These are phyloP conservation scores for Rhyzopertha dominica DNA, from an alignment of 1,140 invertebrate species.

Conservation along the genomic window DNA sequence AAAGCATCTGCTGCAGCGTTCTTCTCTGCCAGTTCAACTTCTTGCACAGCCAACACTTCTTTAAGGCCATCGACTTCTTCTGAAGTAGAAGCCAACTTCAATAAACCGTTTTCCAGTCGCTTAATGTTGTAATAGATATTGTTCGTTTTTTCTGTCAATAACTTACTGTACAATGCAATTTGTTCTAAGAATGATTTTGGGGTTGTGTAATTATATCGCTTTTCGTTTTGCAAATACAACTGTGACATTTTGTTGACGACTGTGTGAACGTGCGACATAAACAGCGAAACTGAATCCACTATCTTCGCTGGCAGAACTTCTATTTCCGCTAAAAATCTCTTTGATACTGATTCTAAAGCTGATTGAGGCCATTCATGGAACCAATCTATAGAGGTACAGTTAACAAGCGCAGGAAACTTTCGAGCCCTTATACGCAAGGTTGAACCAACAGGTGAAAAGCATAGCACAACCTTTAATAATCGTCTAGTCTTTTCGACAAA, in stretches of 20 bases:
- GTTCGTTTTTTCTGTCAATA: constrained; percentile 71
- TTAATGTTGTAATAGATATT: constrained; percentile 74
- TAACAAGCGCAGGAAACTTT: constrained; percentile 92
- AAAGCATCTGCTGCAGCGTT: constrained; percentile 86
- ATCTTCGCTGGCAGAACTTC: constrained; percentile 59
- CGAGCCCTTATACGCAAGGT: constrained; percentile 78
- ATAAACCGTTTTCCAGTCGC: constrained; percentile 80
- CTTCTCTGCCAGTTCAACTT: constrained; percentile 81
- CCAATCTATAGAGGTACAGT: constrained; percentile 92
- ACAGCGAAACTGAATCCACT: constrained; percentile 65
- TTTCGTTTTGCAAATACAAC: constrained; percentile 77
- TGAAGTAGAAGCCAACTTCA: constrained; percentile 78
- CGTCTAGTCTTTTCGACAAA: constrained; percentile 86
- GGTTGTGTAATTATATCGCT: constrained; percentile 93
- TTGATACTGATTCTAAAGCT: constrained; percentile 84
- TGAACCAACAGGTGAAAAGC: constrained; percentile 87
- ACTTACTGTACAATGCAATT: constrained; percentile 80
- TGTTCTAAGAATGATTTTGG: constrained; percentile 95
- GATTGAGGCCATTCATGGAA: constrained; percentile 94
- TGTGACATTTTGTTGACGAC: constrained; percentile 83
- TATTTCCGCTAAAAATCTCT: constrained; percentile 73
- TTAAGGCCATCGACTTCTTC: constrained; percentile 55
- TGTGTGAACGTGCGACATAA: constrained; percentile 88
- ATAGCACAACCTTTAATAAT: constrained; percentile 74
- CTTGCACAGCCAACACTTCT: constrained; percentile 75